Evolutionary conservation across 2,797 vertebrate species (phyloP).

Genomic region (Diceros bicornis): DNA sequence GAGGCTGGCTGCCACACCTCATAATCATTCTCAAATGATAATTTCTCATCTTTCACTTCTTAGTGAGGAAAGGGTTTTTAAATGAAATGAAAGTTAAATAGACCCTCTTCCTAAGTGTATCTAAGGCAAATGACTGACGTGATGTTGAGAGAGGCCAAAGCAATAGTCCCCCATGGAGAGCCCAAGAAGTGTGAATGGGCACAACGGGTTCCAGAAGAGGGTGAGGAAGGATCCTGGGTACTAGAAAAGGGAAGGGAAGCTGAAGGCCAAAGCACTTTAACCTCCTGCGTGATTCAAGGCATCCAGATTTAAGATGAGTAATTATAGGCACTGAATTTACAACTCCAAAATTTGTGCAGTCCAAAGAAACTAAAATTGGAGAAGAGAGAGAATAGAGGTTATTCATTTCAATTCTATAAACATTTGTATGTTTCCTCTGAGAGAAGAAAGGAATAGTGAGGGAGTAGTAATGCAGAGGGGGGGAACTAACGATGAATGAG

Average conservation of each 20-base stretch:
- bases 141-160: neutral
- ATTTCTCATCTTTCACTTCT: neutral
- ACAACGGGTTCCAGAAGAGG: neutral
- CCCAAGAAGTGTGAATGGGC: neutral
- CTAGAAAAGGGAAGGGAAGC: neutral
- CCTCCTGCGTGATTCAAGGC: neutral
- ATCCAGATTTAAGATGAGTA: neutral
- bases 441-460: neutral
- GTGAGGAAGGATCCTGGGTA: neutral
- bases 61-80: neutral
- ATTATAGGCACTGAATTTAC: neutral
- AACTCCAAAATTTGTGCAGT: neutral
- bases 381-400: neutral
- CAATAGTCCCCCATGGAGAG: neutral
- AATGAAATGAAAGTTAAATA: neutral
- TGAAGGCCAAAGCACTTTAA: neutral
- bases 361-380: constrained; percentile 4
- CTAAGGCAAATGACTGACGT: neutral
- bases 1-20: neutral
- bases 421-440: neutral
- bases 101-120: neutral
- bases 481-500: neutral
- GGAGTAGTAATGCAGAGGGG: too few species aligned
- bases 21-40: too few species aligned
- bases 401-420: neutral